These are phyloP conservation scores for Dunckerocampus dactyliophorus DNA, from an alignment of 2,113 vertebrate genomes.

Conservation along the genomic window DNA sequence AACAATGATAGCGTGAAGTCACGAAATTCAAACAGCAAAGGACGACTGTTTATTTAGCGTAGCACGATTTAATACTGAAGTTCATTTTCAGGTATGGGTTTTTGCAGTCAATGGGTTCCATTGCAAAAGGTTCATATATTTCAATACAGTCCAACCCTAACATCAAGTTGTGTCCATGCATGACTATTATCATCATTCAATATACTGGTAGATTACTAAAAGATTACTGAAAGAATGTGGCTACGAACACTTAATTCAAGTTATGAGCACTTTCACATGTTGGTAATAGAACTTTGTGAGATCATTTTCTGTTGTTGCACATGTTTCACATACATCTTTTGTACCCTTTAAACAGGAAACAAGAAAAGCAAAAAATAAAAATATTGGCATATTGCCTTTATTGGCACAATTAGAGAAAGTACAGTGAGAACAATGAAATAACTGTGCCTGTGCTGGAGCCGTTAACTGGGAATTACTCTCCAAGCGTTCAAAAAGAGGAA, in stretches of 20 bases:
- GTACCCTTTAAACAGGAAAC: constrained; percentile 39
- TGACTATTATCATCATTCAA: too few relatives aligned
- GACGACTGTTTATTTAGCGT: too few relatives aligned
- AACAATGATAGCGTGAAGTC: too few relatives aligned
- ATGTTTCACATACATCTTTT: constrained; percentile 48
- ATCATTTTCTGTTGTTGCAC: constrained; percentile 32
- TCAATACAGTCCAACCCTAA: too few relatives aligned
- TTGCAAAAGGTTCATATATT: too few relatives aligned
- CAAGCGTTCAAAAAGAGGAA: constrained; percentile 63
- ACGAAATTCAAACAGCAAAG: too few relatives aligned
- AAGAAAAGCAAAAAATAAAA: constrained; percentile 6
- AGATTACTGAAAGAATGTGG: background rate
- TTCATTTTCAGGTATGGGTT: too few relatives aligned
- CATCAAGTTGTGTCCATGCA: too few relatives aligned
- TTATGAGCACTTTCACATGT: constrained; percentile 1
- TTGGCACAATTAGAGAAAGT: constrained; percentile 56
- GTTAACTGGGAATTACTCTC: constrained; percentile 63
- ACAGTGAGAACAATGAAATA: constrained; percentile 65
- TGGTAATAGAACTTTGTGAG: constrained; percentile 21
- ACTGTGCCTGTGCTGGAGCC: constrained; percentile 57
- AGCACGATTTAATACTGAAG: too few relatives aligned
- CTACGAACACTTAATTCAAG: background rate
- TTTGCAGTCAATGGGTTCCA: too few relatives aligned
- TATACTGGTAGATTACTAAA: too few relatives aligned
- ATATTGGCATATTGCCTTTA: constrained; percentile 62